These are phyloP conservation scores for Solea senegalensis DNA, from an alignment of 2,113 vertebrate genomes.

Conservation along the genomic window DNA sequence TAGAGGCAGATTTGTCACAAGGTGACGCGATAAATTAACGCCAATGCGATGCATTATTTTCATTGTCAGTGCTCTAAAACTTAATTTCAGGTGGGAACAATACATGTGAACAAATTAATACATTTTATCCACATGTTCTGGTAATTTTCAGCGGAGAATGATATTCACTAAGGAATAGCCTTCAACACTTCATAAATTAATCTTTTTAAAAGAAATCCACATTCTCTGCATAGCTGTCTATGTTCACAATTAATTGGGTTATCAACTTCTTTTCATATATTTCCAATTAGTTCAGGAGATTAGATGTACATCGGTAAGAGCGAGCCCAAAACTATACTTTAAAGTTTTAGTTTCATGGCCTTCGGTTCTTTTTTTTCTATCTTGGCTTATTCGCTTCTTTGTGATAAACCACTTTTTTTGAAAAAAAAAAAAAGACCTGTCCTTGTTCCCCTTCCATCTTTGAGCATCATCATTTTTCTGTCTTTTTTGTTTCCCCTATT, in stretches of 20 bases:
- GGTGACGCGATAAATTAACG: background rate
- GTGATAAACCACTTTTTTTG: background rate
- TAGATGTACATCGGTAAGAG: constrained; percentile 18
- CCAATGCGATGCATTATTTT: constrained; percentile 9
- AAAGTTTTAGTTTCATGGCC: constrained; percentile 12
- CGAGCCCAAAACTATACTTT: constrained; percentile 4
- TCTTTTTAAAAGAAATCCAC: constrained; percentile 34
- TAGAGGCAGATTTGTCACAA: background rate
- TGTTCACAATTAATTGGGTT: constrained; percentile 47
- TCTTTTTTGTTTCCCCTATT: constrained; percentile 21
- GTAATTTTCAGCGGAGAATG: constrained; percentile 5
- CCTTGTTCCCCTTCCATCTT: constrained; percentile 13
- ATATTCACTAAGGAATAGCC: constrained; percentile 32
- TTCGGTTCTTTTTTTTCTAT: constrained; percentile 3
- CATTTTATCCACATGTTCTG: background rate
- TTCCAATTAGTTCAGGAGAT: constrained; percentile 34
- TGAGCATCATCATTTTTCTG: constrained; percentile 5
- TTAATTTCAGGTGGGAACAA: constrained; percentile 30
- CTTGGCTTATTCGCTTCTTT: background rate
- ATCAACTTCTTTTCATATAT: constrained; percentile 46
- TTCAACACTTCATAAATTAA: constrained; percentile 46
- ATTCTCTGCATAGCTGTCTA: constrained; percentile 6
- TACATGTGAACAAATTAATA: constrained; percentile 17
- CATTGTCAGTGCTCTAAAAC: constrained; percentile 6
- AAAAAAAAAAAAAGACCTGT: constrained; percentile 9